Evolutionary conservation across 1,140 invertebrate species (phyloP), one percentile per base, ranked within the genome.

Genomic region (Apis laboriosa): DNA sequence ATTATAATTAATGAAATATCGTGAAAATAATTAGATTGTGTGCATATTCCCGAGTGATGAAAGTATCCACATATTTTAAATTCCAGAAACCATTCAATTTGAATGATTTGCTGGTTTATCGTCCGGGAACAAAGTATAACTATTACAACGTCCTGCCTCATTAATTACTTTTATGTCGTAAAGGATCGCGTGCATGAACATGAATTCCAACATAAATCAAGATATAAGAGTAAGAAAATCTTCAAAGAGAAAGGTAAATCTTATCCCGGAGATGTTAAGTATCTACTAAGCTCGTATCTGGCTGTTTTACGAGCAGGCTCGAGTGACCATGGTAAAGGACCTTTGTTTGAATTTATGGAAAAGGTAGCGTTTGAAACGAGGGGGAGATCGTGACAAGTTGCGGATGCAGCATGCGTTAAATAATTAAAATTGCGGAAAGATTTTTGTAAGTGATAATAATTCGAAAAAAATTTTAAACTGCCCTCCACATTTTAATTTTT

Each of bases 241-340:
- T 56, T 80, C 78, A 80, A 80, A 80, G 78, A 70, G 15, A 28
- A 66, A 34, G 70, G 71, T 80, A 80, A 80, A 80, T 80, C 78
- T 64, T 64, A 74, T 66, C 78, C 5, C 17, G 21, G 28, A 56
- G 61, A 74, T 80, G 70, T 43, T 72, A 80, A 66, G 70, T 73
- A 66, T 73, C 49, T 24, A 53, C 70, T 74, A 66, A 80, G 70
- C 70, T 28, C 60, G 71, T 43, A 43, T n/a, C 63, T 74, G 60
- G 28, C 3, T 51, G 78, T 72, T 74, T 80, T 66, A 74, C 34
- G 70, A 80, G 49, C 68, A 12, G 9, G 67, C 58, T 53, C 68
- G 19, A 9, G 21, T 70, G 66, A 66, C 77, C 77, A 58, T 34
- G 55, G 13, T 19, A 55, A 28, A 80, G 61, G 66, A 66, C 9